Percentiles rank a stretch among this genome's conserved stretches.
Conservation (phyloP, 2,888 invertebrate genomes). For the Oligia fasciuncula region DNA sequence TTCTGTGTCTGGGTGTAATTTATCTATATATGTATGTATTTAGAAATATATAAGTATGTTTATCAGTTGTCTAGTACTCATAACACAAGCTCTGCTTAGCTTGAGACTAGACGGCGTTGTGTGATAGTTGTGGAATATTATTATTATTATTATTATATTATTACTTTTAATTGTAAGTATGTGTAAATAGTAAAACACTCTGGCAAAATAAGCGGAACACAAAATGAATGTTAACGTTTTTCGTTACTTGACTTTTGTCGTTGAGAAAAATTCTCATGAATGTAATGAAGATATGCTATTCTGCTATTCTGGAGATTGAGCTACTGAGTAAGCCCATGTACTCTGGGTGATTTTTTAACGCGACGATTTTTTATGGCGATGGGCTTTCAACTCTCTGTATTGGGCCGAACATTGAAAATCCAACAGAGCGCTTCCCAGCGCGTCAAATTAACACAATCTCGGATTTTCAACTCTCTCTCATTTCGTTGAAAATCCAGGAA, state of each 20-base stretch:
- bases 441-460: background rate
- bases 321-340: background rate
- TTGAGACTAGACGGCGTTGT: too few relatives aligned
- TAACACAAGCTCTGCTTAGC: too few relatives aligned
- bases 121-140: too few relatives aligned
- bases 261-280: background rate
- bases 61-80: too few relatives aligned
- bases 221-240: background rate
- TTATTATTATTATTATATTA: too few relatives aligned
- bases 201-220: conserved; percentile 30
- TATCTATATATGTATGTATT: too few relatives aligned
- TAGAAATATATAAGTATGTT: too few relatives aligned
- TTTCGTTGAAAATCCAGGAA: background rate
- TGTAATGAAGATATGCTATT: background rate
- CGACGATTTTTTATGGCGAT: background rate
- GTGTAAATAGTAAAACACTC: conserved; percentile 56
- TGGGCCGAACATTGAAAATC: background rate
- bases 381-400: background rate
- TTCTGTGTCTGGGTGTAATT: too few relatives aligned
- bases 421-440: background rate
- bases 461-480: background rate
- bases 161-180: conserved; percentile 62
- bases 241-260: background rate
- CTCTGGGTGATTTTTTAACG: background rate
- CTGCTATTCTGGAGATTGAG: background rate